A percentile compares a stretch with the other conserved stretches of the same genome.
These are phyloP conservation scores for Hecatera dysodea DNA, from an alignment of 2,888 invertebrate genomes.

Conservation along the genomic window DNA sequence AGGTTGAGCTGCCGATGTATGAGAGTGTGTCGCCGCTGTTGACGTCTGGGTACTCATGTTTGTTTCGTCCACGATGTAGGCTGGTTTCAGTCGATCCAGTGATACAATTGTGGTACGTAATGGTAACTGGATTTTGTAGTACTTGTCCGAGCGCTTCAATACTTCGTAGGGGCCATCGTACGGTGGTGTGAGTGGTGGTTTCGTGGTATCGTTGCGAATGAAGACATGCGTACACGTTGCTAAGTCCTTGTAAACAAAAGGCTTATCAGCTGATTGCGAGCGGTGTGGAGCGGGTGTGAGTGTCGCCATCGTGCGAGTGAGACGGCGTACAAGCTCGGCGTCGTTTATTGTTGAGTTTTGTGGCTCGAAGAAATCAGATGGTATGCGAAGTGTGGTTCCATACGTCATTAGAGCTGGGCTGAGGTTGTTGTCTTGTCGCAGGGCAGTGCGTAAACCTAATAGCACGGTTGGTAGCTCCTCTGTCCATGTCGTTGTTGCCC, in stretches of 20 bases:
- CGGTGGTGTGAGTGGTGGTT: neutral
- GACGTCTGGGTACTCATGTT: neutral
- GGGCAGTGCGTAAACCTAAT: neutral
- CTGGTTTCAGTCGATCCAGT: constrained; percentile 19
- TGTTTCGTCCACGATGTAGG: constrained; percentile 3
- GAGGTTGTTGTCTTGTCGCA: neutral
- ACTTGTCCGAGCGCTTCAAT: neutral
- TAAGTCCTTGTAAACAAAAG: constrained; percentile 16
- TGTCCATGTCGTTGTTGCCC: neutral
- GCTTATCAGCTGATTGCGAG: neutral
- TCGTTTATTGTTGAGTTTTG: neutral
- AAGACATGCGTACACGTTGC: neutral
- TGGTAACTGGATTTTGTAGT: constrained; percentile 11
- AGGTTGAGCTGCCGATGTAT: neutral
- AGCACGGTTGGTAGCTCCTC: neutral
- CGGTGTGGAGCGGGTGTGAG: neutral
- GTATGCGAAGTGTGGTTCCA: constrained; percentile 3
- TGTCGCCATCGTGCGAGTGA: constrained; percentile 6
- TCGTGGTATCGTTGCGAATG: too few species aligned
- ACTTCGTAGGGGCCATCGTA: constrained; percentile 33
- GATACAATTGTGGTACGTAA: neutral
- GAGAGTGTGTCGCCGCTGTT: neutral
- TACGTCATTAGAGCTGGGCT: neutral
- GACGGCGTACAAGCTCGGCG: constrained; percentile 2
- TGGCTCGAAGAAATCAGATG: constrained; percentile 11